A percentile compares a stretch with the other conserved stretches of the same genome.
Conservation (phyloP, 2,797 vertebrate species). For the Neomorphus geoffroyi region DNA sequence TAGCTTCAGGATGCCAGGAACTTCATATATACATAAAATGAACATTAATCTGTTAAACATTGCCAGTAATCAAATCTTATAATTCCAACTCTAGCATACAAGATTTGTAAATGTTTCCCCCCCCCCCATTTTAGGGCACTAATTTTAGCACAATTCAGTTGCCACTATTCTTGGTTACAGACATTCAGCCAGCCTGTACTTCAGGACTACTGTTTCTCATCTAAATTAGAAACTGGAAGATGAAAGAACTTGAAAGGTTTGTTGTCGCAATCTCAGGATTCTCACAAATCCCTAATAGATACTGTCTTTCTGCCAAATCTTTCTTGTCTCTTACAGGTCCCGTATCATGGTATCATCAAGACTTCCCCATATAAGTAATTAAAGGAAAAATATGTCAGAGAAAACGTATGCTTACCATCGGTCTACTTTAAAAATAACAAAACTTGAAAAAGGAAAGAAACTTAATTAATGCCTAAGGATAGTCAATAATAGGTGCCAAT, state of each 20-base stretch:
- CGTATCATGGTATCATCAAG: fast-evolving
- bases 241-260: neutral
- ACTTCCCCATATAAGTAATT: neutral
- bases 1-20: neutral
- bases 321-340: neutral
- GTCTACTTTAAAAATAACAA: neutral
- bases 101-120: neutral
- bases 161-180: neutral
- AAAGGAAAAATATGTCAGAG: neutral
- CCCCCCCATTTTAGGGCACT: neutral
- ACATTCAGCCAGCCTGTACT: neutral
- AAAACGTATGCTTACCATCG: neutral
- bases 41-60: neutral
- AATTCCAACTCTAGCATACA: neutral
- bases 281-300: neutral
- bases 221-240: neutral
- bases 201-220: neutral
- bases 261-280: neutral
- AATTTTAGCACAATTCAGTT: neutral
- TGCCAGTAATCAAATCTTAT: neutral
- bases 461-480: neutral
- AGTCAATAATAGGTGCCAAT: neutral
- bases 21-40: neutral
- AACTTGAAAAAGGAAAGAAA: neutral
- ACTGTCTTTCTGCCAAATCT: neutral